Evolutionary conservation across 1,140 invertebrate genomes (phyloP).

Genomic region (Nymphalis io): DNA sequence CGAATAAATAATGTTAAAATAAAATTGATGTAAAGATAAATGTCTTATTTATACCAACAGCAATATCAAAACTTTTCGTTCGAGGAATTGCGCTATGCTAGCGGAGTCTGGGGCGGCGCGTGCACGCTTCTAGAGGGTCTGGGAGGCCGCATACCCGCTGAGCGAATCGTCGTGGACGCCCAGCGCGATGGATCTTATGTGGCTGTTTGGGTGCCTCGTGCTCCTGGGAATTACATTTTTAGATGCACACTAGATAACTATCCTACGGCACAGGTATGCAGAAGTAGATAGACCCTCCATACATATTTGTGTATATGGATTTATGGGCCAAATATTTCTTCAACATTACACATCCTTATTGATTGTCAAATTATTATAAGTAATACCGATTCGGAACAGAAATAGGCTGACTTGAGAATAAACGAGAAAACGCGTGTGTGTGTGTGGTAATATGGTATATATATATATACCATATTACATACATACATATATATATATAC

Average conservation of each 20-base stretch:
- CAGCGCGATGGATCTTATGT: conserved; percentile 94
- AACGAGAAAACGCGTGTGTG: too few relatives aligned
- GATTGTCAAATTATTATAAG: too few relatives aligned
- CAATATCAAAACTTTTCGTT: conserved; percentile 97
- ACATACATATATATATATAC: too few relatives aligned
- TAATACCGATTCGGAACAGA: too few relatives aligned
- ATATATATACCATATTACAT: too few relatives aligned
- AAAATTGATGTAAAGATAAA: neutral
- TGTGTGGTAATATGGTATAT: too few relatives aligned
- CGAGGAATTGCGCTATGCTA: conserved; percentile 94
- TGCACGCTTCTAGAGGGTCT: conserved; percentile 49
- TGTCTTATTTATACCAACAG: conserved; percentile 75
- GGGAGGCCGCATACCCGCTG: conserved; percentile 83
- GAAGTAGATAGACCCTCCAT: conserved; percentile 81
- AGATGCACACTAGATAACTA: conserved; percentile 94
- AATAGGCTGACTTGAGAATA: too few relatives aligned
- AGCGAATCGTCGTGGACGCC: conserved; percentile 91
- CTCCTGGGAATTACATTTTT: conserved; percentile 94
- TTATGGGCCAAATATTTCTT: too few relatives aligned
- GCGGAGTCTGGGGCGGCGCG: conserved; percentile 60
- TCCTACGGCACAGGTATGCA: conserved; percentile 89
- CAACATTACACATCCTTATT: too few relatives aligned
- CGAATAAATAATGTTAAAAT: neutral
- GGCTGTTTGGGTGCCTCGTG: conserved; percentile 95
- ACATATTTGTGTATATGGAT: too few relatives aligned